A percentile compares a stretch with the other conserved stretches of the same genome.
phyloP scores from a whole-genome alignment of 2,113 vertebrate genomes.

The Emydura subglobosa region DNA sequence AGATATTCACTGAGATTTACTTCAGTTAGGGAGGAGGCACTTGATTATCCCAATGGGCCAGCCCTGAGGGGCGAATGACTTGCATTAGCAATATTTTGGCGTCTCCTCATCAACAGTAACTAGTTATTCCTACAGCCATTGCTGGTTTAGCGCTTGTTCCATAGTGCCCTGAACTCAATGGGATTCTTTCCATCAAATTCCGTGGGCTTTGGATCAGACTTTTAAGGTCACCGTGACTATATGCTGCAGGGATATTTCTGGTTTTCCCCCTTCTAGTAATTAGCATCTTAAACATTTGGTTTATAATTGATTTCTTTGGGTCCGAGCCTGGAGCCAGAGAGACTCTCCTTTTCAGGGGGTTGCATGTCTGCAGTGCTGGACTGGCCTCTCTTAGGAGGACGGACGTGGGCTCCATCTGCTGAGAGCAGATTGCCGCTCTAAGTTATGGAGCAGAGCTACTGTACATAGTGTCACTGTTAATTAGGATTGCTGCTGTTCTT shows the following conservation, averaged over 20 bases:
- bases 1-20: neutral
- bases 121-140: neutral
- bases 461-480: accelerated
- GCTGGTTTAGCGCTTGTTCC: neutral
- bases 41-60: neutral
- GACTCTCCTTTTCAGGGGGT: neutral
- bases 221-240: neutral
- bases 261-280: neutral
- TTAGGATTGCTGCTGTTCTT: neutral
- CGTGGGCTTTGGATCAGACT: neutral
- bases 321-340: neutral
- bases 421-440: accelerated
- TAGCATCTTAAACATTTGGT: neutral
- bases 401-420: neutral
- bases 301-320: neutral
- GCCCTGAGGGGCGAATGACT: neutral
- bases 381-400: neutral
- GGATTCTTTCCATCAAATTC: neutral
- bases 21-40: neutral
- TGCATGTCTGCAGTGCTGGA: neutral
- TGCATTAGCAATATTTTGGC: neutral
- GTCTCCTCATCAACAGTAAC: neutral
- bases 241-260: neutral
- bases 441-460: neutral
- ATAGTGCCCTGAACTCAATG: accelerated